Evolutionary conservation across 2,888 invertebrate species (phyloP).

Genomic region (Tenthredo mesomela): DNA sequence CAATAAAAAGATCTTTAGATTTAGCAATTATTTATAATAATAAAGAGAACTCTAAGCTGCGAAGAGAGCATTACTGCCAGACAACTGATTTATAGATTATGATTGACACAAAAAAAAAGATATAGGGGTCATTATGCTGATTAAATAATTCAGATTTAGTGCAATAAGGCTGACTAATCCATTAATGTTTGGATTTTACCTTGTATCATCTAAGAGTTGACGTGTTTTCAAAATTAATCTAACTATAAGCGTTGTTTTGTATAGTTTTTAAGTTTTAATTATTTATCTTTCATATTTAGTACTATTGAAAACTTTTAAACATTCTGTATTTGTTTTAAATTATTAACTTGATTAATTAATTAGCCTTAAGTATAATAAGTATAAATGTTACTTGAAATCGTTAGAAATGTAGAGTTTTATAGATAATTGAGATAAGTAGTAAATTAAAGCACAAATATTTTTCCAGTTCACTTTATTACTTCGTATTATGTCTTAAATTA

Average conservation of each 20-base stretch:
- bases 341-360: not conserved
- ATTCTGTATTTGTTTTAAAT: not conserved
- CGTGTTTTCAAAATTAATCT: not conserved
- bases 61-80: not conserved
- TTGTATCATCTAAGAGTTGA: not conserved
- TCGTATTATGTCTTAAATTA: not conserved
- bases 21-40: not conserved
- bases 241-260: not conserved
- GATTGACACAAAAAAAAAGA: not conserved
- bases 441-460: not conserved
- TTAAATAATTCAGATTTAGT: slow-evolving; percentile 6
- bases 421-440: not conserved
- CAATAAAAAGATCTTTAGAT: not conserved
- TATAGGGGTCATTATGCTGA: not conserved
- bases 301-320: not conserved
- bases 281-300: not conserved
- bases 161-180: slow-evolving; percentile 28
- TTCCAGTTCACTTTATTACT: slow-evolving; percentile 6
- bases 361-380: no score
- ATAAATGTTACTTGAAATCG: no score
- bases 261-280: not conserved
- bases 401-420: not conserved
- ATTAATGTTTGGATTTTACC: not conserved
- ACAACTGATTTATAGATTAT: not conserved
- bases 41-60: not conserved